A percentile compares a stretch with the other conserved stretches of the same genome.
phyloP scores from a whole-genome alignment of 2,888 invertebrate genomes.

The Rugalucina vietnamica region DNA sequence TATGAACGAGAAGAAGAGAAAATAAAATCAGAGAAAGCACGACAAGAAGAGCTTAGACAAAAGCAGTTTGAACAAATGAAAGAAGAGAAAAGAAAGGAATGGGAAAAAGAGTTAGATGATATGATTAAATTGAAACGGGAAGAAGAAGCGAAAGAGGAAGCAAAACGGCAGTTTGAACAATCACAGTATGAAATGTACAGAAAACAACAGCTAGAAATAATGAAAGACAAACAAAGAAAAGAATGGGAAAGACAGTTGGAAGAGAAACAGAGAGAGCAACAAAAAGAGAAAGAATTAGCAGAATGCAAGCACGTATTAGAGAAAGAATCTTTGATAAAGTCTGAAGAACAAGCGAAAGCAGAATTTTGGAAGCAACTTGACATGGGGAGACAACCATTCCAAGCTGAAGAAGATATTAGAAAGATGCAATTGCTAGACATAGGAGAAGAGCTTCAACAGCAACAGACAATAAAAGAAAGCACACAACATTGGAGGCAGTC shows the following conservation, averaged over 20 bases:
- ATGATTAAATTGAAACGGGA: background rate
- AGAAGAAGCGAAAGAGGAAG: background rate
- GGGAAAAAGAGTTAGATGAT: background rate
- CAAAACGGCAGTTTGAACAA: background rate
- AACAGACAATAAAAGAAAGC: background rate
- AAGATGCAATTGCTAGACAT: background rate
- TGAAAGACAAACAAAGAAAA: background rate
- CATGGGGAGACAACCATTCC: no score
- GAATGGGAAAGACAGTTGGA: no score
- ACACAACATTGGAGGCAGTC: background rate
- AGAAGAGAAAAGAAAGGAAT: background rate
- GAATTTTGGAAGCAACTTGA: no score
- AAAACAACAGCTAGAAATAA: background rate
- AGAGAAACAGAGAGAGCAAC: background rate
- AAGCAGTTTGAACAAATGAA: background rate
- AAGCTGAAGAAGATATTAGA: no score
- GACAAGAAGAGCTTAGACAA: background rate
- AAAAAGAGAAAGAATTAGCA: background rate
- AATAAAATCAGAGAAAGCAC: background rate
- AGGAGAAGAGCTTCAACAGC: background rate
- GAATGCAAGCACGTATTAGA: no score
- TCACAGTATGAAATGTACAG: background rate
- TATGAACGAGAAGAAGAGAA: background rate
- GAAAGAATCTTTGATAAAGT: no score
- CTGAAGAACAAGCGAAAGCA: no score